phyloP scores from a whole-genome alignment of 2,113 vertebrate species.

The Dipodomys spectabilis region DNA sequence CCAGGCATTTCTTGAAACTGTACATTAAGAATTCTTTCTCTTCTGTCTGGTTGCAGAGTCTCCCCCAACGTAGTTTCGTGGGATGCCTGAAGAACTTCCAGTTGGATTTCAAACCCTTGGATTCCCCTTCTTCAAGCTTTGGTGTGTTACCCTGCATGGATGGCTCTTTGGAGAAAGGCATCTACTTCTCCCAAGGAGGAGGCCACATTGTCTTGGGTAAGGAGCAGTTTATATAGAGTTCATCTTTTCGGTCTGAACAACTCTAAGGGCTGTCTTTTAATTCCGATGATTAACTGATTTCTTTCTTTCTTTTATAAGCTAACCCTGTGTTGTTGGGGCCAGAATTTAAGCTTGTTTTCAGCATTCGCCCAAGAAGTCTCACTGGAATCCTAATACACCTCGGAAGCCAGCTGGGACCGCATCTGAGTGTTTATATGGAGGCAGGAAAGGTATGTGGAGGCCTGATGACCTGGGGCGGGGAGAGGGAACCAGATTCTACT shows the following conservation, averaged over 20 bases:
- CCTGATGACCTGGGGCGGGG: not conserved
- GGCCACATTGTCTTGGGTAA: conserved; percentile 91
- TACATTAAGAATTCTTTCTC: not conserved
- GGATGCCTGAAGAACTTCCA: conserved; percentile 94
- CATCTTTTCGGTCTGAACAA: conserved; percentile 20
- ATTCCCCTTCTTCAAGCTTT: conserved; percentile 83
- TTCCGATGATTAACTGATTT: not conserved
- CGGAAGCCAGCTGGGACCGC: conserved; percentile 83
- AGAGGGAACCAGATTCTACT: not conserved
- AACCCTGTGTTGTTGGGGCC: conserved; percentile 82
- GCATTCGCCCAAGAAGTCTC: conserved; percentile 89
- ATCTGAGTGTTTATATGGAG: conserved; percentile 91
- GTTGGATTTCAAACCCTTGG: conserved; percentile 88
- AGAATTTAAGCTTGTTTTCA: conserved; percentile 91
- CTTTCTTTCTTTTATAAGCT: conserved; percentile 65
- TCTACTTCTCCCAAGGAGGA: conserved; percentile 93
- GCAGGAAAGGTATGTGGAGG: conserved; percentile 89
- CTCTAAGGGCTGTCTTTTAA: not conserved
- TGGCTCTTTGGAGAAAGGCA: conserved; percentile 88
- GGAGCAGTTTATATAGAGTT: conserved; percentile 1
- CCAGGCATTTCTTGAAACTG: not conserved
- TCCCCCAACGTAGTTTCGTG: conserved; percentile 90
- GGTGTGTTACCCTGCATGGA: conserved; percentile 91
- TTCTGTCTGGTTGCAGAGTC: conserved; percentile 85
- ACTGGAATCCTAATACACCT: conserved; percentile 90